These are phyloP conservation scores for Dryobota labecula DNA, from an alignment of 2,888 invertebrate species.

Conservation along the genomic window DNA sequence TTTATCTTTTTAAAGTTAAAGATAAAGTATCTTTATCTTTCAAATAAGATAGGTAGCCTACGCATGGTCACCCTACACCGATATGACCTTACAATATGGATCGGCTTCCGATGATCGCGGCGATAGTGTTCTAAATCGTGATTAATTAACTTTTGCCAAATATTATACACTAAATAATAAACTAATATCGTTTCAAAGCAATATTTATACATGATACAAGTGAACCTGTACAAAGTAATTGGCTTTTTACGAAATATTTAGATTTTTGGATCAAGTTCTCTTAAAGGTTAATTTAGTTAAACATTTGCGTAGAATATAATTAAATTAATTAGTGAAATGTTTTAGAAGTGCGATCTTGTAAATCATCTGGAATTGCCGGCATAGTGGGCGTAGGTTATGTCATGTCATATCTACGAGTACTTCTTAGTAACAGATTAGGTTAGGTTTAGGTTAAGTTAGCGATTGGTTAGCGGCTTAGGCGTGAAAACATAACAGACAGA, in stretches of 20 bases:
- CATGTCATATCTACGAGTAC: too few relatives aligned
- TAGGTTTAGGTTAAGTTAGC: too few relatives aligned
- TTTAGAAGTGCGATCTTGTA: conserved; percentile 9
- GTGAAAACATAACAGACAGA: too few relatives aligned
- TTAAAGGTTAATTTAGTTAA: conserved; percentile 49
- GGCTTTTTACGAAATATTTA: conserved; percentile 47
- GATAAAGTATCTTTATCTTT: background rate
- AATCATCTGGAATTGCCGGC: too few relatives aligned
- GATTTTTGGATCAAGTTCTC: conserved; percentile 36
- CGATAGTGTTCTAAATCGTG: conserved; percentile 62
- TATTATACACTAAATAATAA: conserved; percentile 53
- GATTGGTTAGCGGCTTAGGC: too few relatives aligned
- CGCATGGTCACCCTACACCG: conserved; percentile 49
- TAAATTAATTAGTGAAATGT: conserved; percentile 41
- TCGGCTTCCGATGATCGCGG: conserved; percentile 64
- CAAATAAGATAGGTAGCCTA: background rate
- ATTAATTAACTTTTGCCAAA: conserved; percentile 69
- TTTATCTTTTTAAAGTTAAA: too few relatives aligned
- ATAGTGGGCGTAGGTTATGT: too few relatives aligned
- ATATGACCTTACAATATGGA: conserved; percentile 63
- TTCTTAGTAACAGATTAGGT: too few relatives aligned
- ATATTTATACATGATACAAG: conserved; percentile 39
- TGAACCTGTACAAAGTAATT: conserved; percentile 46
- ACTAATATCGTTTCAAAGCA: conserved; percentile 47
- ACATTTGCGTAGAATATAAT: conserved; percentile 35